Percentiles rank a stretch among this genome's conserved stretches.
Conservation (phyloP, 92 coral and sea anemone genomes). For the Palythoa heliodiscus region DNA sequence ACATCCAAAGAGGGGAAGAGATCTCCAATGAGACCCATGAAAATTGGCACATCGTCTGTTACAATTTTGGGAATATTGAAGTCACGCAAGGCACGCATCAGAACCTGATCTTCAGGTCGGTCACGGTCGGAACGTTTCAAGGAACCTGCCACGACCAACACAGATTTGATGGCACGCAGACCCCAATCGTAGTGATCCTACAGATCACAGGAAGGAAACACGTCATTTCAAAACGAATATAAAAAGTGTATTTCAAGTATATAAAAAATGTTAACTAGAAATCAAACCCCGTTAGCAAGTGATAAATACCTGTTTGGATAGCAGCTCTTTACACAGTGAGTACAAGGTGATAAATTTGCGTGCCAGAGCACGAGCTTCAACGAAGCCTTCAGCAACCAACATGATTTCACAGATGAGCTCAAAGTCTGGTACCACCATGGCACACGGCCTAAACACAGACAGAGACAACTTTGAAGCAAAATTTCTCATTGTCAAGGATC, state of each 20-base stretch:
- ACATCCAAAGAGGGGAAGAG: slow-evolving; percentile 99
- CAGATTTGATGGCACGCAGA: slow-evolving; percentile 98
- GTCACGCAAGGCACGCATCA: slow-evolving; percentile 99
- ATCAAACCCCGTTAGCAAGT: background rate
- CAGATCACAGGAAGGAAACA: background rate
- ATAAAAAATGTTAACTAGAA: slow-evolving; percentile 15
- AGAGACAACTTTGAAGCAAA: background rate
- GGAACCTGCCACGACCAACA: slow-evolving; percentile 98
- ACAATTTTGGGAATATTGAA: slow-evolving; percentile 99
- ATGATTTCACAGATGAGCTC: slow-evolving; percentile 99
- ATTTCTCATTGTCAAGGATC: background rate
- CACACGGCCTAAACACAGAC: slow-evolving; percentile 80
- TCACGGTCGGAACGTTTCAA: slow-evolving; percentile 95
- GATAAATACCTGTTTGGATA: slow-evolving; percentile 84
- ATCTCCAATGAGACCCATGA: slow-evolving; percentile 99
- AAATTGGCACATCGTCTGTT: slow-evolving; percentile 98
- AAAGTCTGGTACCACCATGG: slow-evolving; percentile 99
- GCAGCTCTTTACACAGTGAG: slow-evolving; percentile 96
- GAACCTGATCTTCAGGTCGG: slow-evolving; percentile 98
- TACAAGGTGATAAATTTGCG: slow-evolving; percentile 96
- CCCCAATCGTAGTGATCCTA: slow-evolving; percentile 99
- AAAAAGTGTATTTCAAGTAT: too few relatives aligned
- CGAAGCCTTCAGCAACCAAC: slow-evolving; percentile 99
- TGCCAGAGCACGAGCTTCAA: slow-evolving; percentile 94
- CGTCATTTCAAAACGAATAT: too few relatives aligned